A percentile compares a stretch with the other conserved stretches of the same genome.
phyloP scores from a whole-genome alignment of 92 coral and sea anemone species.

The Epizoanthus stellaris region DNA sequence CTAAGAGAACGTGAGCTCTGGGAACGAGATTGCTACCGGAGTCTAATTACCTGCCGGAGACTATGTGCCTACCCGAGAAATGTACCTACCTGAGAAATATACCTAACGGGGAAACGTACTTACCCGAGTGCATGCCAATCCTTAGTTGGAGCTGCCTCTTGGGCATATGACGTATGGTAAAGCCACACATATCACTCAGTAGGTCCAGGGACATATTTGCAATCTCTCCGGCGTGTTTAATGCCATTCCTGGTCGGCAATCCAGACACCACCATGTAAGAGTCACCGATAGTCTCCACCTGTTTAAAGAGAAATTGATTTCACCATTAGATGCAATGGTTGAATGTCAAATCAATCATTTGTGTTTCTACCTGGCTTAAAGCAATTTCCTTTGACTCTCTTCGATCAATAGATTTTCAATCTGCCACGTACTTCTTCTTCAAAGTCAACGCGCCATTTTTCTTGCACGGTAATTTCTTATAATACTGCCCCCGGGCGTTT shows the following conservation, averaged over 20 bases:
- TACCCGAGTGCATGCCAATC: constrained; percentile 86
- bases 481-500: too few relatives aligned
- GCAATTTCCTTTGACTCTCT: neutral
- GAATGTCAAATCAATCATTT: neutral
- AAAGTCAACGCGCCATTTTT: too few relatives aligned
- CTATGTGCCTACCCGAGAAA: too few relatives aligned
- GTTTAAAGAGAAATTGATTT: neutral
- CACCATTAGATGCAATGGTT: neutral
- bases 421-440: too few relatives aligned
- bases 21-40: too few relatives aligned
- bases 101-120: neutral
- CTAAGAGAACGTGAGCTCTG: too few relatives aligned
- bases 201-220: constrained; percentile 89
- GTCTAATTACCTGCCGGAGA: too few relatives aligned
- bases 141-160: constrained; percentile 76
- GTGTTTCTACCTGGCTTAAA: neutral
- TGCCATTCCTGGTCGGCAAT: constrained; percentile 74
- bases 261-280: constrained; percentile 94
- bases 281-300: constrained; percentile 94
- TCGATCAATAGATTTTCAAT: neutral
- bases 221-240: constrained; percentile 82
- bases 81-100: too few relatives aligned
- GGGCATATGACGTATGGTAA: constrained; percentile 74
- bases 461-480: too few relatives aligned
- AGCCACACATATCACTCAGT: constrained; percentile 73